Evolutionary conservation across 1,140 invertebrate genomes (phyloP).

Genomic region (Drosophila lacteicornis): DNA sequence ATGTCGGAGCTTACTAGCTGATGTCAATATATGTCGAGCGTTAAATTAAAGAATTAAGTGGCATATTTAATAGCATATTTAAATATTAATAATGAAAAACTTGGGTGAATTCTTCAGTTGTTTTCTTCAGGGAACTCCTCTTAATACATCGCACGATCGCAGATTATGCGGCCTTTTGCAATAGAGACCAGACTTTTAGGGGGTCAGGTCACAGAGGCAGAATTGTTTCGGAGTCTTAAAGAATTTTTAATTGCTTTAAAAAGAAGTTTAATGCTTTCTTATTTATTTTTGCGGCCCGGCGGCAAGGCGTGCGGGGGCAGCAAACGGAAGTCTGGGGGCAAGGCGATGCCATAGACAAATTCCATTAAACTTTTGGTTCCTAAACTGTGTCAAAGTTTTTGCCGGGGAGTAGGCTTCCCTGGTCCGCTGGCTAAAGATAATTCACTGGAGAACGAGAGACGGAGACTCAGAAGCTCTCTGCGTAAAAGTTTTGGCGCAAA

Average conservation of each 20-base stretch:
- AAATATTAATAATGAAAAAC: constrained; percentile 62
- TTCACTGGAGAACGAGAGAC: constrained; percentile 62
- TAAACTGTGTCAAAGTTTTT: constrained; percentile 81
- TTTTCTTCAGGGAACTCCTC: constrained; percentile 42
- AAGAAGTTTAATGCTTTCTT: constrained; percentile 82
- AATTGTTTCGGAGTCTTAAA: constrained; percentile 66
- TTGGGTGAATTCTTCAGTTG: constrained; percentile 49
- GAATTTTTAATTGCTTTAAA: constrained; percentile 83
- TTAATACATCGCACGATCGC: constrained; percentile 3
- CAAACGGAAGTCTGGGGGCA: constrained; percentile 39
- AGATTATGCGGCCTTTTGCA: constrained; percentile 25
- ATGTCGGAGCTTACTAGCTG: too few relatives aligned
- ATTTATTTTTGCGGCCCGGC: constrained; percentile 70
- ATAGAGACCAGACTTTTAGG: constrained; percentile 36
- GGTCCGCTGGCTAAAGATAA: constrained; percentile 80
- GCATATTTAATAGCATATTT: neutral
- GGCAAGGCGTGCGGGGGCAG: neutral
- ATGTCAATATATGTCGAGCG: too few relatives aligned
- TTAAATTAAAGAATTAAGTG: too few relatives aligned
- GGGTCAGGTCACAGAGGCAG: constrained; percentile 11
- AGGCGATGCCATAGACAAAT: constrained; percentile 77
- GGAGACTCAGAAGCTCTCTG: constrained; percentile 49
- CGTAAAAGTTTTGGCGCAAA: constrained; percentile 75
- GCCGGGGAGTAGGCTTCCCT: constrained; percentile 55
- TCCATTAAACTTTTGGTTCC: constrained; percentile 82